Base-by-base conservation (phyloP, 2,113 vertebrate genomes). In the Rhea americana region DNA sequence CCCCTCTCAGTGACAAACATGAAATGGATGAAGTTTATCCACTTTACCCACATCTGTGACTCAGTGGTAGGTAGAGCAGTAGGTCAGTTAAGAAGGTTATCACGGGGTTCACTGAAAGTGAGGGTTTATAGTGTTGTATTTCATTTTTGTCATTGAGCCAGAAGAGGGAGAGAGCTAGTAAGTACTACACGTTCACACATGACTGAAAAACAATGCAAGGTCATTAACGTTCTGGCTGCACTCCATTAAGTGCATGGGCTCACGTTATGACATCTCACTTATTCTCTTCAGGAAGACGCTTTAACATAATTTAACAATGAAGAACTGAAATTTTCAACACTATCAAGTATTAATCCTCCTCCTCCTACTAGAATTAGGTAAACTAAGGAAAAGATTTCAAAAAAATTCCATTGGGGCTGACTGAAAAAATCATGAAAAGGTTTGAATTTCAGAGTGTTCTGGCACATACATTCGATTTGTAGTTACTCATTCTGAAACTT, bases 1-100 rank as follows among this genome's bases (percentile, higher is more conserved):
- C 35, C 25, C 45, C 24, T 50, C 55, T 9, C 35, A 0, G 43
- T 6, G 50, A 39, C 43, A 22, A 37, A 30, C 25, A 17, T 0
- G 0, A 14, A 18, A 7, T 0, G 19, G 32, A 3, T 11, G 19
- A 22, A n/a, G 43, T 47, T 58, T 10, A 51, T 30, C 37, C 24
- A 11, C 62, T 51, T 51, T 9, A n/a, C 24, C 50, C 32, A 22
- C 63, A 26, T 1, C 43, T 39, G 3, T 4, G 30, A 4, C 75
- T 39, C 58, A 2, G 39, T 0, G 8, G 51, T 0, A 21, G 86
- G 37, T 2, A n/a, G 32, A 53, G 58, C 82, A 32, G 50, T 1
- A 41, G 55, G 50, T 19, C 43, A 20, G 71, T 9, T 32, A 28
- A 53, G 50, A 30, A 70, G n/a, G 66, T 50, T 13, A 30, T 55